These are phyloP conservation scores for Drosophila parvula DNA, from an alignment of 1,140 invertebrate genomes.

Conservation along the genomic window DNA sequence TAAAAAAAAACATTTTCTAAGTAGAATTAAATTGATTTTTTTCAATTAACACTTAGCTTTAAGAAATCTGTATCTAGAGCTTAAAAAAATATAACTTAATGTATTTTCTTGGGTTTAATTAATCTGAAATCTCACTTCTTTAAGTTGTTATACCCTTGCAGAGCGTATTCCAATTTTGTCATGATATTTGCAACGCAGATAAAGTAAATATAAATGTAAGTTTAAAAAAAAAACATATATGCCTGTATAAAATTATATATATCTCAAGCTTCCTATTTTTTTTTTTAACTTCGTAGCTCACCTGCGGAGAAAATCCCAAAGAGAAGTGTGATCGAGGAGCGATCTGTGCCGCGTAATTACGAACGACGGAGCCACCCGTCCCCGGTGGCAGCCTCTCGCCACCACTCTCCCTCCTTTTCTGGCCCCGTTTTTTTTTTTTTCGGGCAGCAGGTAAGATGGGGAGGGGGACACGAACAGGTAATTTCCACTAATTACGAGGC, in stretches of 20 bases:
- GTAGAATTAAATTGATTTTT: background rate
- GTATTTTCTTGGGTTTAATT: background rate
- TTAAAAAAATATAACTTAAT: background rate
- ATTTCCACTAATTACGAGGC: slow-evolving; percentile 81
- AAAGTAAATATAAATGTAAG: no score
- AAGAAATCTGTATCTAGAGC: background rate
- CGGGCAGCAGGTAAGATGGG: slow-evolving; percentile 29
- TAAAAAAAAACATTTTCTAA: no score
- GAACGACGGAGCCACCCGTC: slow-evolving; percentile 30
- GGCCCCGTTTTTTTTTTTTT: slow-evolving; percentile 36
- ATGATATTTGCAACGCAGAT: no score
- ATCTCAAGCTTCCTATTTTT: background rate
- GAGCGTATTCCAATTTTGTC: no score
- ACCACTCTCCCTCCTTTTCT: background rate
- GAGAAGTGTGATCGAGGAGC: slow-evolving; percentile 40
- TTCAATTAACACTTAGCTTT: background rate
- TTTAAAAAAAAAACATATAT: background rate
- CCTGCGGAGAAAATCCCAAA: background rate
- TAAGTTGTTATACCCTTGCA: no score
- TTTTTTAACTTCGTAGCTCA: background rate
- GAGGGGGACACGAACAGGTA: slow-evolving; percentile 59
- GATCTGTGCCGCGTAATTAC: slow-evolving; percentile 59
- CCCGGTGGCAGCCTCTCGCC: background rate
- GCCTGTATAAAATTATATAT: background rate
- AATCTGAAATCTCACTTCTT: background rate